Evolutionary conservation across 2,888 invertebrate species (phyloP), one percentile per base, ranked within the genome.

Genomic region (Pseudolycoriella hygida): DNA sequence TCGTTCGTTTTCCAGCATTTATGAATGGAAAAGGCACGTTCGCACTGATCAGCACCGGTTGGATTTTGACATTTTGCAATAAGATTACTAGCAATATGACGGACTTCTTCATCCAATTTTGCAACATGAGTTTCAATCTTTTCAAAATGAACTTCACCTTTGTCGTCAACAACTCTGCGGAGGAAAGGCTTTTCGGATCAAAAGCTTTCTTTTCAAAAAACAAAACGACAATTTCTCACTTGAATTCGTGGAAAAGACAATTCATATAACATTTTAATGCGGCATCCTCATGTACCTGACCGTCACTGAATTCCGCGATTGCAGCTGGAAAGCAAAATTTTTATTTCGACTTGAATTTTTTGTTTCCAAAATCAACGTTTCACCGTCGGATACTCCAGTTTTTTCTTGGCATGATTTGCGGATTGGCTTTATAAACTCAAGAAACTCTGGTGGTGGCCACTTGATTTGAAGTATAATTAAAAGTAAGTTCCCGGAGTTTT

Each of bases 261-360:
- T 56, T 55, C 59, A 59, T 59, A 45, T 57, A 58, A 48, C 57
- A 58, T 49, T 57, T 58, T 11, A 58, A 50, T 10, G 52, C 51
- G 32, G 54, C 52, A 50, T 57, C 57, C 19, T 57, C 57, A 43
- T 56, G 56, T 20, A 56, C 52, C 44, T 57, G 54, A 3, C 56
- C 57, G 48, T 58, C 57, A 46, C 58, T 59, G 45, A 59, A 59
- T 44, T 56, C 55, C 45, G 52, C 53, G 30, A 58, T 57, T 43
- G 58, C 53, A 39, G 48, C 57, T 55, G 19, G 25, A 19, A 18
- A 14, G 18, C 8, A 12, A 11, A 40, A 18, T 11, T 5, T 2
- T 3, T n/a, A 25, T 41, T 25, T 41, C 25, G n/a, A 10, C 14
- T 6, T 37, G n/a, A n/a, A 19, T 14, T 32, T 45, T 43, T 47